A percentile compares a stretch with the other conserved stretches of the same genome.
These are phyloP conservation scores for Temnothorax rugatulus DNA, from an alignment of 2,888 invertebrate species.

Conservation along the genomic window DNA sequence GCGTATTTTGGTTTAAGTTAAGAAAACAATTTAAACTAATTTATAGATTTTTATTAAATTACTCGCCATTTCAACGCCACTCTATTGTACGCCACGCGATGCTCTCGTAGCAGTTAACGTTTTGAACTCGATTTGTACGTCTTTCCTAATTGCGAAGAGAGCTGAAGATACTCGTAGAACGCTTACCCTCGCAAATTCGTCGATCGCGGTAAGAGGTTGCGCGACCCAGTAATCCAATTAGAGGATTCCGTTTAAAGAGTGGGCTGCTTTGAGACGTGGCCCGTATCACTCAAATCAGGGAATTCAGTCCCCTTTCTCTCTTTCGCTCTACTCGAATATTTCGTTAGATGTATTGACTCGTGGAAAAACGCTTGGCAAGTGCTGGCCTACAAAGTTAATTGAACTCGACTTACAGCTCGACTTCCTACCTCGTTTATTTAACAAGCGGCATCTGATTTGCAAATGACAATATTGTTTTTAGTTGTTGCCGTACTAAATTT, in stretches of 20 bases:
- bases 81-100: too few species aligned
- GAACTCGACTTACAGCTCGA: constrained; percentile 36
- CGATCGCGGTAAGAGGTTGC: constrained; percentile 57
- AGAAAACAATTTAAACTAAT: neutral
- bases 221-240: constrained; percentile 76
- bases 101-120: constrained; percentile 23
- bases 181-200: constrained; percentile 57
- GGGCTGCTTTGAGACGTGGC: constrained; percentile 65
- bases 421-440: constrained; percentile 21
- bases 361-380: constrained; percentile 19
- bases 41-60: neutral
- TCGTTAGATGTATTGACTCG: constrained; percentile 44
- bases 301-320: constrained; percentile 15
- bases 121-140: constrained; percentile 32
- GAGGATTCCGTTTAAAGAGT: constrained; percentile 67
- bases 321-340: constrained; percentile 33
- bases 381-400: constrained; percentile 39
- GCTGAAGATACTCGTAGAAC: constrained; percentile 39
- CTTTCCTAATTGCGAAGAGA: constrained; percentile 54
- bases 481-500: neutral
- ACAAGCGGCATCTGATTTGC: constrained; percentile 22
- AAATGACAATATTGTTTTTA: neutral
- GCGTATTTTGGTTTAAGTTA: neutral
- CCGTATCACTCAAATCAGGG: constrained; percentile 53
- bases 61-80: neutral